Percentiles rank a stretch among this genome's conserved stretches.
Evolutionary conservation across 2,888 invertebrate species (phyloP).

Genomic region (Mayetiola destructor): DNA sequence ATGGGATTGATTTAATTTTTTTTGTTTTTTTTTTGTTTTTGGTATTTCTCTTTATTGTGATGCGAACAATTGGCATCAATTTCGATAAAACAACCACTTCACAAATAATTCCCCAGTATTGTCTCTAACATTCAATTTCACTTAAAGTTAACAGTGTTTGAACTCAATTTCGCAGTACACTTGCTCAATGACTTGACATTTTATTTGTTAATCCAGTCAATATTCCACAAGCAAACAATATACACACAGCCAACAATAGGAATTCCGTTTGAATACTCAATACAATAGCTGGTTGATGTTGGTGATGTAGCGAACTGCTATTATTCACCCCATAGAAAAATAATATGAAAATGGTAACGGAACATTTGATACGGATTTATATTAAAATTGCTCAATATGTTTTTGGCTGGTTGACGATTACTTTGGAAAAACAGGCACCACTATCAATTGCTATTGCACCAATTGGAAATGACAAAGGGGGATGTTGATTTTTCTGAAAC

Average conservation of each 20-base stretch:
- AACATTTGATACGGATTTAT: constrained; percentile 6
- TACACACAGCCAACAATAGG: not conserved
- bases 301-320: too few relatives aligned
- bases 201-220: not conserved
- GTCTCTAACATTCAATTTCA: not conserved
- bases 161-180: not conserved
- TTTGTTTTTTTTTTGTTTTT: too few relatives aligned
- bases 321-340: not conserved
- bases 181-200: constrained; percentile 7
- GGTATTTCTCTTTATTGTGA: too few relatives aligned
- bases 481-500: too few relatives aligned
- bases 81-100: not conserved
- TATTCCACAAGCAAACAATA: not conserved
- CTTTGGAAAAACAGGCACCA: not conserved
- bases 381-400: constrained; percentile 9
- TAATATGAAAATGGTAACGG: not conserved
- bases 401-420: not conserved
- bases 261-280: not conserved
- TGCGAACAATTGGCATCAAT: not conserved
- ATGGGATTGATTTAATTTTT: too few relatives aligned
- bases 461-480: not conserved
- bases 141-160: not conserved
- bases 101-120: not conserved
- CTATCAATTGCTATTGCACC: not conserved
- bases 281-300: too few relatives aligned